Base-by-base conservation (phyloP, 2,113 vertebrate genomes). In the Hylia prasina region DNA sequence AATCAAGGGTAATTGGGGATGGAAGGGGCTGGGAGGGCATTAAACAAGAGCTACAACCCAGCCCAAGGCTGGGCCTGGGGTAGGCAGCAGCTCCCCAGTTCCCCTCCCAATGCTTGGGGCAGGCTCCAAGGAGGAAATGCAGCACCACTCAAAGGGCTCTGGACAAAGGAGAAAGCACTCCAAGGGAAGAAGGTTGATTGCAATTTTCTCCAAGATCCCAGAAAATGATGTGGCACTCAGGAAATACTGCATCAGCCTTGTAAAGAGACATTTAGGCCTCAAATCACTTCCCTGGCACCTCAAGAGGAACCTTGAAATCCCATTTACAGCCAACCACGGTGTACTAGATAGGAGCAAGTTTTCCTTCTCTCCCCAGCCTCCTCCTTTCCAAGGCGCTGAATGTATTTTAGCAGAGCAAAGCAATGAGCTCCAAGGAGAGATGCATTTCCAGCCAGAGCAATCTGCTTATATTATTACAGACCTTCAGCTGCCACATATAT, bases 1-100 rank as follows among this genome's bases (percentile, higher is more conserved):
- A 61, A 61, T 22, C 2, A 6, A 31, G 7, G 54, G 27, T 35
- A 47, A 35, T 1, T 1, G 11, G 30, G 39, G 10, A 25, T 23
- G 40, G 61, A 48, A 50, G 28, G 33, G 47, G 24, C 18, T 71
- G 69, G 68, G 27, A 63, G n/a, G 10, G 39, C 64, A 82, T 33
- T 37, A 7, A 76, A 70, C 30, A 40, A 10, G 5, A 51, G 35
- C 11, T 11, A 28, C 7, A 45, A 10, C 42, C 18, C 0, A 0
- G 57, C 3, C 3, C 17, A 31, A 39, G 58, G 57, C 37, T 77
- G 47, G 53, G 63, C 20, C 15, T 24, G 27, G 23, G 18, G 21
- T 7, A 15, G 23, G 16, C 20, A 30, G 68, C 5, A 5, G 10
- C 69, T 85, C 21, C 54, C 10, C 3, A 2, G 39, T 3, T 64